A percentile compares a stretch with the other conserved stretches of the same genome.
phyloP scores from a whole-genome alignment of 1,140 invertebrate genomes.

The Drosophila grimshawi region DNA sequence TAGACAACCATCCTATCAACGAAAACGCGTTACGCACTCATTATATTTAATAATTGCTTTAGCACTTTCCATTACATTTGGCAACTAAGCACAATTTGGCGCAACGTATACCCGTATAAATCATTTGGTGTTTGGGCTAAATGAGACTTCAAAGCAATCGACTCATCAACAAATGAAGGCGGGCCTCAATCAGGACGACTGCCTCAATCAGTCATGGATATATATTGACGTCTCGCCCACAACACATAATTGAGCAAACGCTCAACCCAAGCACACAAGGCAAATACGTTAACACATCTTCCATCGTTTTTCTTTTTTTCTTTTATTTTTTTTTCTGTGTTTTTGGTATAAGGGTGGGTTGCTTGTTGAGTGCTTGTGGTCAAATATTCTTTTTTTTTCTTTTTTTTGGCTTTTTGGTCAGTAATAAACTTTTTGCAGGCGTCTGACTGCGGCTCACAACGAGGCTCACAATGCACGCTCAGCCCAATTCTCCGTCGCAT shows the following conservation, averaged over 20 bases:
- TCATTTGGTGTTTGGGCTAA: conserved; percentile 30
- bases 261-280: conserved; percentile 1
- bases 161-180: conserved; percentile 32
- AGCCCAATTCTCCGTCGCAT: background rate
- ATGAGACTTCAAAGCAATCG: conserved; percentile 43
- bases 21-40: background rate
- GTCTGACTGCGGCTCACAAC: background rate
- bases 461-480: conserved; percentile 8
- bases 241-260: conserved; percentile 12
- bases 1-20: too few relatives aligned
- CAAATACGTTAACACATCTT: background rate
- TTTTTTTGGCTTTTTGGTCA: background rate
- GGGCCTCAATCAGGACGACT: conserved; percentile 3
- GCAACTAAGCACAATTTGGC: conserved; percentile 38
- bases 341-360: background rate
- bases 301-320: background rate
- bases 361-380: background rate
- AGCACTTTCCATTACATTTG: conserved; percentile 6
- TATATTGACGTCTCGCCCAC: conserved; percentile 4
- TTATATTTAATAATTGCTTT: conserved; percentile 28
- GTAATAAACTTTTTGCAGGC: conserved; percentile 42
- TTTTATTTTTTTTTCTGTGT: background rate
- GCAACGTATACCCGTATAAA: conserved; percentile 26
- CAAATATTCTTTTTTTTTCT: background rate
- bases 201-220: conserved; percentile 5